Base-by-base conservation (phyloP, 2,888 invertebrate genomes). In the Microdon myrmicae region DNA sequence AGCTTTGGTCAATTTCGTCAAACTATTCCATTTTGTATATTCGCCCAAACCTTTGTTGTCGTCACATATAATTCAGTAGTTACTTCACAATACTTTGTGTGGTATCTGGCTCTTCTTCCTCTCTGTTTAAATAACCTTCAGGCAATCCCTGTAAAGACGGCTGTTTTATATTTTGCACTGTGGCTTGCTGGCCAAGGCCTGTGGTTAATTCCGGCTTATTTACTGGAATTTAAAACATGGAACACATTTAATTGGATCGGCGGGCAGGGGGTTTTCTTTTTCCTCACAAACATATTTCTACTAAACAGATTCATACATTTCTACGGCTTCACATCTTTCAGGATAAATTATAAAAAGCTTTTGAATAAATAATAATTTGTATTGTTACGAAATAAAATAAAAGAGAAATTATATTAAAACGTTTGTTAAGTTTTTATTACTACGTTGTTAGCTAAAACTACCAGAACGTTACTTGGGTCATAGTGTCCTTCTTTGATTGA, bases 61-160 rank as follows among this genome's bases (percentile, higher is more conserved):
- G 98, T 99, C 0, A 86, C 90, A 2, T 96, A 91, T 72, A 99
- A 99, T 81, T 91, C 94, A 70, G 98, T 99, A 0, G 86, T 96
- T 75, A 99, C 99, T 0, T 96, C 97, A 3, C 99, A 97, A 75
- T 97, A 97, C 76, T 96, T 96, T 71, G 85, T 98, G 37, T 99
- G 99, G 99, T 96, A 95, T 74, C 79, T 98, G 54, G 90, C 93
- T 1, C 78, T 98, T 4, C 78, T 98, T 10, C 98, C 99, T 0
- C 73, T 95, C 13, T 87, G 91, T 54, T 79, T 89, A 0, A 90
- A 90, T 67, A 85, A 86, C 72, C 83, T 94, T 17, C 82, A 83
- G 61, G 80, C 89, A 55, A 79, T 83, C 2, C 71, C 81, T 4
- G 77, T 75, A 6, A 79, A 80, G 49, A 82, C 84, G 0, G 48